phyloP scores from a whole-genome alignment of 2,797 vertebrate species.

The Podarcis siculus region DNA sequence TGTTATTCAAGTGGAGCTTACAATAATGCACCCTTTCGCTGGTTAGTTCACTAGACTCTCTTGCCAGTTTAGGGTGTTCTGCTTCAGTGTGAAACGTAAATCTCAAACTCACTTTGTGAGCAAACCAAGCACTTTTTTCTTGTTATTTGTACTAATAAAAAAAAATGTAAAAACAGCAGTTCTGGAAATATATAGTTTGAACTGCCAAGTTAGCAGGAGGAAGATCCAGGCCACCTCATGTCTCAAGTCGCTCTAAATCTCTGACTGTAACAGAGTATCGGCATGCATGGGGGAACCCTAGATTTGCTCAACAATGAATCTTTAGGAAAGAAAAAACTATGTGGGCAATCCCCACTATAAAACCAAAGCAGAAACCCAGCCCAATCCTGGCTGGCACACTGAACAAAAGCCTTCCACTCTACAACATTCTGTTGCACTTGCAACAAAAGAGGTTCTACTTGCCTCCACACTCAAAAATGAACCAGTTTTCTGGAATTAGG shows the following conservation, averaged over 20 bases:
- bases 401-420: too few relatives aligned
- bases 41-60: rapidly evolving
- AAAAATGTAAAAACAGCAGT: background rate
- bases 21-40: background rate
- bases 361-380: too few relatives aligned
- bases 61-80: rapidly evolving
- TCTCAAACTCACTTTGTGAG: background rate
- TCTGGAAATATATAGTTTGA: background rate
- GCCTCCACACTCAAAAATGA: too few relatives aligned
- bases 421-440: too few relatives aligned
- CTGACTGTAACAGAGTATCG: background rate
- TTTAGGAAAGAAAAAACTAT: too few relatives aligned
- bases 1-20: background rate
- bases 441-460: too few relatives aligned
- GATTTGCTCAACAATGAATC: too few relatives aligned
- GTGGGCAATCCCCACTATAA: too few relatives aligned
- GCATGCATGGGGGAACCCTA: too few relatives aligned
- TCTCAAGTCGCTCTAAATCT: background rate
- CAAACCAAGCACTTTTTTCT: too few relatives aligned
- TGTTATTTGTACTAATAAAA: background rate
- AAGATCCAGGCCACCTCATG: background rate
- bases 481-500: too few relatives aligned
- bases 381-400: too few relatives aligned
- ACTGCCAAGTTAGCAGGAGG: background rate
- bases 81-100: background rate